These are phyloP conservation scores for Leptopilina clavipes DNA, from an alignment of 1,140 invertebrate species.

Conservation along the genomic window DNA sequence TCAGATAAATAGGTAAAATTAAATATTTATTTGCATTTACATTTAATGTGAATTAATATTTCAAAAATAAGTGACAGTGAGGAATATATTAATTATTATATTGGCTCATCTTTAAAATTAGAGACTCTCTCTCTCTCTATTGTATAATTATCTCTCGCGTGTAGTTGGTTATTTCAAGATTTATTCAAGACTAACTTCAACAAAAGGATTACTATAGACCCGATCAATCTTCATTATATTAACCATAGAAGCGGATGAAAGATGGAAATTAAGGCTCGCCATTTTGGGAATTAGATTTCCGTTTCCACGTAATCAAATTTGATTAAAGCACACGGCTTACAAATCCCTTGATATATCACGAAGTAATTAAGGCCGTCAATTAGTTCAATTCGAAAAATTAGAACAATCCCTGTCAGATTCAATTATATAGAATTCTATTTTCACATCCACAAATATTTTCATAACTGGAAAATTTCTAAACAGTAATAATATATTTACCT, in stretches of 20 bases:
- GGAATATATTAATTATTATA: too few species aligned
- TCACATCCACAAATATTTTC: too few species aligned
- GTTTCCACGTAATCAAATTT: constrained; percentile 5
- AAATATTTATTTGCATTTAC: too few species aligned
- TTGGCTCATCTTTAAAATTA: too few species aligned
- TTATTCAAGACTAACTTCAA: constrained; percentile 15
- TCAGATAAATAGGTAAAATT: too few species aligned
- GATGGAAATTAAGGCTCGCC: constrained; percentile 15
- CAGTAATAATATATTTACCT: too few species aligned
- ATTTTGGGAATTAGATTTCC: constrained; percentile 23
- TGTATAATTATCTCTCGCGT: too few species aligned
- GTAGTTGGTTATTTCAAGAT: constrained; percentile 14
- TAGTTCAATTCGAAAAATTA: background rate
- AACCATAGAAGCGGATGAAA: constrained; percentile 12
- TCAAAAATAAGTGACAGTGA: too few species aligned
- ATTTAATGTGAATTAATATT: too few species aligned
- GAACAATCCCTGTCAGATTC: background rate
- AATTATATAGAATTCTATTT: too few species aligned
- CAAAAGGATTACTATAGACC: constrained; percentile 3
- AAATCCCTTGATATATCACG: background rate
- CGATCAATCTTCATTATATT: constrained; percentile 23
- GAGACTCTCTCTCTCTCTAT: too few species aligned
- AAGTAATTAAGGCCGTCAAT: background rate
- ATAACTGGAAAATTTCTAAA: too few species aligned
- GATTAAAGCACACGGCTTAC: background rate